These are phyloP conservation scores for Drosophila bocki DNA, from an alignment of 1,140 invertebrate genomes.

Conservation along the genomic window DNA sequence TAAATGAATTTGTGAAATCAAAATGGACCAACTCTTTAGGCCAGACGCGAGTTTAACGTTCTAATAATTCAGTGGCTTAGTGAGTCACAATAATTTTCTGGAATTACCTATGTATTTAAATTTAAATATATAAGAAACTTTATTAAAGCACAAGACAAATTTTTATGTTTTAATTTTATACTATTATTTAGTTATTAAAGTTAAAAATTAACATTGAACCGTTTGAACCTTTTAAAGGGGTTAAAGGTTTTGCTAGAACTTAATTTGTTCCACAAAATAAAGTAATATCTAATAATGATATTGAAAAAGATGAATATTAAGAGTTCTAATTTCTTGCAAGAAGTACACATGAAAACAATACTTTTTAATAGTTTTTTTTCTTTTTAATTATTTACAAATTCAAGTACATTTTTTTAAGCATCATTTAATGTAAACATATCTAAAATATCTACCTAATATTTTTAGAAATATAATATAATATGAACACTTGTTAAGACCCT, in stretches of 20 bases:
- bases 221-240: not conserved
- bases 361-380: not conserved
- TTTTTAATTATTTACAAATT: not conserved
- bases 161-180: not conserved
- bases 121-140: no score
- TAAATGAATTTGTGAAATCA: conserved; percentile 2
- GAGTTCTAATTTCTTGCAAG: no score
- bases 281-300: no score
- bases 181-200: not conserved
- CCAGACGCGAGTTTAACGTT: not conserved
- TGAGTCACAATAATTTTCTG: not conserved
- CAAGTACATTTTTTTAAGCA: not conserved
- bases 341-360: not conserved
- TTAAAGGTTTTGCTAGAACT: not conserved
- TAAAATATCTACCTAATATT: not conserved
- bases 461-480: not conserved
- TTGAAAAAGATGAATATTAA: no score
- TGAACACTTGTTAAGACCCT: not conserved
- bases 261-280: no score
- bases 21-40: not conserved
- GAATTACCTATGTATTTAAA: not conserved
- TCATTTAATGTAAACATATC: not conserved
- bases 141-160: no score
- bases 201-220: not conserved
- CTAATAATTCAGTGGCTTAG: not conserved